phyloP scores from a whole-genome alignment of 2,113 vertebrate species.

The Ornithorhynchus anatinus region DNA sequence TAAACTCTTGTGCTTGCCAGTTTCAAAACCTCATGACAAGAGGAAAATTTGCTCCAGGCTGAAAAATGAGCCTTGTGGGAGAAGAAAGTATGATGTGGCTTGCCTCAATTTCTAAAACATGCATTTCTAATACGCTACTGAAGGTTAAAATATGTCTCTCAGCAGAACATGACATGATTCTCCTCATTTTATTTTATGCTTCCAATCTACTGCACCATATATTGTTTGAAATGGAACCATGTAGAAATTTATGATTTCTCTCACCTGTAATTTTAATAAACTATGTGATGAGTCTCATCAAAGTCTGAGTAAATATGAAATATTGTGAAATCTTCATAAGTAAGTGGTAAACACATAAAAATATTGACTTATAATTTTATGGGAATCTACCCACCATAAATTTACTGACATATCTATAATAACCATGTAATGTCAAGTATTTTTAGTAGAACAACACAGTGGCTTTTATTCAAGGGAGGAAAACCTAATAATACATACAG shows the following conservation, averaged over 20 bases:
- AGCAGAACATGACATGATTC: slow-evolving; percentile 39
- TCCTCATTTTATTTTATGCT: slow-evolving; percentile 56
- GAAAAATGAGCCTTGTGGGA: slow-evolving; percentile 45
- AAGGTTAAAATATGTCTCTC: slow-evolving; percentile 58
- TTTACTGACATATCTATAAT: slow-evolving; percentile 6
- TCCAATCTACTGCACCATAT: slow-evolving; percentile 38
- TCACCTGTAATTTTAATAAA: slow-evolving; percentile 58
- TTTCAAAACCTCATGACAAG: slow-evolving; percentile 13
- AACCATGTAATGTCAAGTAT: background rate
- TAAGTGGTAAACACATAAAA: slow-evolving; percentile 18
- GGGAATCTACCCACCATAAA: background rate
- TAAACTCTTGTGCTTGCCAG: slow-evolving; percentile 31
- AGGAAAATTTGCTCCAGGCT: slow-evolving; percentile 49
- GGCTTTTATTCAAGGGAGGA: background rate
- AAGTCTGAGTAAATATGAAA: slow-evolving; percentile 51
- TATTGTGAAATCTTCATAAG: slow-evolving; percentile 2
- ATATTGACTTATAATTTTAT: slow-evolving; percentile 18
- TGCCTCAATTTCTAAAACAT: slow-evolving; percentile 56
- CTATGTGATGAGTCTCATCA: slow-evolving; percentile 27
- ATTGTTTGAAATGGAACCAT: slow-evolving; percentile 37
- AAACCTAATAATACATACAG: background rate
- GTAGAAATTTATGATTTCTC: slow-evolving; percentile 57
- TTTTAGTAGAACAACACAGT: background rate
- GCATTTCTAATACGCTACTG: slow-evolving; percentile 43
- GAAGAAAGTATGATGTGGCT: slow-evolving; percentile 26